phyloP scores from a whole-genome alignment of 2,888 invertebrate species.

The Malthinus flaveolus region DNA sequence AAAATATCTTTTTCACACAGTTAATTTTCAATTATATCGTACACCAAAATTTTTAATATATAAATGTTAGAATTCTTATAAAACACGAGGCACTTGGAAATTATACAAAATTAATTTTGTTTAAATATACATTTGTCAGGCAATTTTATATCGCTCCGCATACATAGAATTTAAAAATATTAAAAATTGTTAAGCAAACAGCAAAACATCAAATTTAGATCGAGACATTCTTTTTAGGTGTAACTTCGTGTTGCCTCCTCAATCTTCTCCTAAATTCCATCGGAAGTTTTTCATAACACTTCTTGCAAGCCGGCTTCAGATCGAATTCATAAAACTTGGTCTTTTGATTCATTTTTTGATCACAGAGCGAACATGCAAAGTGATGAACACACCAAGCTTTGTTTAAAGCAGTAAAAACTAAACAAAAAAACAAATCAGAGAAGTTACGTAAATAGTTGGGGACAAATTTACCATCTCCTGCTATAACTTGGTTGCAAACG shows the following conservation, averaged over 20 bases:
- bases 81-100: too few species aligned
- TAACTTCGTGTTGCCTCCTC: slow-evolving; percentile 84
- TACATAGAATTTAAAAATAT: too few species aligned
- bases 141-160: too few species aligned
- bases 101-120: too few species aligned
- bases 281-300: slow-evolving; percentile 97
- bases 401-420: slow-evolving; percentile 96
- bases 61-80: too few species aligned
- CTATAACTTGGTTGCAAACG: slow-evolving; percentile 97
- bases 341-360: slow-evolving; percentile 93
- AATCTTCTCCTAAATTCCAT: slow-evolving; percentile 89
- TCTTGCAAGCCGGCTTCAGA: slow-evolving; percentile 96
- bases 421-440: slow-evolving; percentile 34
- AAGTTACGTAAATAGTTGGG: background rate
- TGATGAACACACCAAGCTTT: slow-evolving; percentile 99
- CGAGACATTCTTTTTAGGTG: slow-evolving; percentile 60
- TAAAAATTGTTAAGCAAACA: too few species aligned
- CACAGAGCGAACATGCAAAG: slow-evolving; percentile 97
- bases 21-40: too few species aligned
- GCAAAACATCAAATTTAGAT: slow-evolving; percentile 25
- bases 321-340: slow-evolving; percentile 99
- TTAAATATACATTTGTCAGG: too few species aligned
- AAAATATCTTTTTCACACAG: too few species aligned
- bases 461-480: slow-evolving; percentile 84
- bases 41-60: too few species aligned